Evolutionary conservation across 2,113 vertebrate species (phyloP).

Genomic region (Bostrychus sinensis): DNA sequence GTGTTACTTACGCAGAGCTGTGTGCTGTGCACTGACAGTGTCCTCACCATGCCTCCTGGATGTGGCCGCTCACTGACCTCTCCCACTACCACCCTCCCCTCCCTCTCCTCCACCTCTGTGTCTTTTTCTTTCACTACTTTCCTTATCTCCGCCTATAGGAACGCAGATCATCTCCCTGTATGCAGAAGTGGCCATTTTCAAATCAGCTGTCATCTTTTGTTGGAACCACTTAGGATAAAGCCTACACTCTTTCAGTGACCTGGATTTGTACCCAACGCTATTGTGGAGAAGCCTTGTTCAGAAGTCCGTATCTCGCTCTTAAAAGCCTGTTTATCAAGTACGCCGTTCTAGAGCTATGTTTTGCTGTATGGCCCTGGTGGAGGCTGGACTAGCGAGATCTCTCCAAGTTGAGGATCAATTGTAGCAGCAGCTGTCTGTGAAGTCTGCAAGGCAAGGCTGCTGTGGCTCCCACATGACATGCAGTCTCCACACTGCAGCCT

Average conservation of each 20-base stretch:
- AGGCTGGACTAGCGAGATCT: constrained; percentile 52
- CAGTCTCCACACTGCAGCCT: constrained; percentile 77
- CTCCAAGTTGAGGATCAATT: constrained; percentile 71
- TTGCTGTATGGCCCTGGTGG: constrained; percentile 32
- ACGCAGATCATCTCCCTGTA: constrained; percentile 21
- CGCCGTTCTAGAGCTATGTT: constrained; percentile 42
- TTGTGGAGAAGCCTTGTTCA: constrained; percentile 33
- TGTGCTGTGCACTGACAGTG: constrained; percentile 53
- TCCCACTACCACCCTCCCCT: constrained; percentile 35
- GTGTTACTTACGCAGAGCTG: constrained; percentile 59
- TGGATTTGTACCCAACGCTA: constrained; percentile 32
- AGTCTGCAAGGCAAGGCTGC: constrained; percentile 72
- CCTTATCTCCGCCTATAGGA: constrained; percentile 40
- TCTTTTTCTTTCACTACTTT: constrained; percentile 39
- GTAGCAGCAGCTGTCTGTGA: constrained; percentile 74
- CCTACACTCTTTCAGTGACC: neutral
- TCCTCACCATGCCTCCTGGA: constrained; percentile 68
- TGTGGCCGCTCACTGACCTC: constrained; percentile 70
- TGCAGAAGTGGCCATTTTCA: constrained; percentile 15
- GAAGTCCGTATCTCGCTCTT: constrained; percentile 24
- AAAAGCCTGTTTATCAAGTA: constrained; percentile 46
- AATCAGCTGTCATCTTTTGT: constrained; percentile 29
- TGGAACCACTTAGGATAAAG: constrained; percentile 39
- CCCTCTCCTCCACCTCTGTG: constrained; percentile 19
- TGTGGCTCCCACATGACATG: constrained; percentile 78